A percentile compares a stretch with the other conserved stretches of the same genome.
Conservation (phyloP, 2,888 invertebrate species). For the Buathra laborator region DNA sequence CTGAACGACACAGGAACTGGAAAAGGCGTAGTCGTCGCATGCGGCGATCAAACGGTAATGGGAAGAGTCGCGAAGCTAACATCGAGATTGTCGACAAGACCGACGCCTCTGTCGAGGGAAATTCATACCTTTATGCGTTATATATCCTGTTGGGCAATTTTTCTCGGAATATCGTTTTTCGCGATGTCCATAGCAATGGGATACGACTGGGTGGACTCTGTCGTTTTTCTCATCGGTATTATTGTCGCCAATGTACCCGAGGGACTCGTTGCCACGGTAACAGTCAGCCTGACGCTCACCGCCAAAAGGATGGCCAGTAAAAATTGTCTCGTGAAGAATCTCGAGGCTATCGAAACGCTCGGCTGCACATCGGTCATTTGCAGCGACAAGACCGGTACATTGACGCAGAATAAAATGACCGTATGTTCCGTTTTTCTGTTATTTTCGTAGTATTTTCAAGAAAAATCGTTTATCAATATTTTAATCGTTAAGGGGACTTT, state of each 20-base stretch:
- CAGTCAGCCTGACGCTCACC: conserved; percentile 91
- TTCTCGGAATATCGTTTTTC: conserved; percentile 90
- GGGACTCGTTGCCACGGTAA: conserved; percentile 91
- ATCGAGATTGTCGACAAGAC: conserved; percentile 88
- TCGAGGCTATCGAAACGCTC: conserved; percentile 92
- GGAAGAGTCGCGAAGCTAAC: conserved; percentile 91
- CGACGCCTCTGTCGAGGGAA: conserved; percentile 92
- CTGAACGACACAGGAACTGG: conserved; percentile 78
- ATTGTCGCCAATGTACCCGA: conserved; percentile 93
- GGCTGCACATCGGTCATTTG: conserved; percentile 93
- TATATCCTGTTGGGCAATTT: conserved; percentile 89
- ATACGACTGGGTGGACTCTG: conserved; percentile 89
- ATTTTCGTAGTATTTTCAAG: conserved; percentile 85
- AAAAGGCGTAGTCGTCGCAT: conserved; percentile 88
- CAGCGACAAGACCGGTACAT: conserved; percentile 92
- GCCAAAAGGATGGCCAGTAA: conserved; percentile 91
- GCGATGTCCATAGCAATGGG: conserved; percentile 89
- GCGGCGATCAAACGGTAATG: conserved; percentile 89
- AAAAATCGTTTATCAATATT: background rate
- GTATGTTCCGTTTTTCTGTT: conserved; percentile 86
- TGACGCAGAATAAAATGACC: conserved; percentile 91
- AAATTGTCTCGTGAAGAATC: conserved; percentile 92
- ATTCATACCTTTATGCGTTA: conserved; percentile 91
- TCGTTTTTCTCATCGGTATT: conserved; percentile 90
- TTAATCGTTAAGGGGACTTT: background rate